Percentiles rank a stretch among this genome's conserved stretches.
Evolutionary conservation across 2,113 vertebrate genomes (phyloP).

Genomic region (Hippocampus abdominalis): DNA sequence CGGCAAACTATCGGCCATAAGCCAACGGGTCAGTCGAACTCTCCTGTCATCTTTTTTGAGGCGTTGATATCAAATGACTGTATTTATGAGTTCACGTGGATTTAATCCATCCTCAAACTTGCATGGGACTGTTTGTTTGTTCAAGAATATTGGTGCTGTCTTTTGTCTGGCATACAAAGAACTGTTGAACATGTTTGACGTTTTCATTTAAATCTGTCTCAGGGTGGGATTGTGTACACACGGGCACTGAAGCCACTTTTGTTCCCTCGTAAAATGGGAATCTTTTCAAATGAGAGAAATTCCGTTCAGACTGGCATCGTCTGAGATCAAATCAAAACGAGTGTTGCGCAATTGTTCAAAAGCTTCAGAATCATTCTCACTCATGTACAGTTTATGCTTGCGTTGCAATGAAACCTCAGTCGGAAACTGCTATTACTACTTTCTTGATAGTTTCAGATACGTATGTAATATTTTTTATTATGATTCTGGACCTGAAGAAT

Average conservation of each 20-base stretch:
- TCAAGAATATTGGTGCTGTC: constrained; percentile 19
- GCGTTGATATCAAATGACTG: constrained; percentile 32
- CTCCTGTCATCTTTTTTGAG: constrained; percentile 15
- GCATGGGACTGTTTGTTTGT: constrained; percentile 3
- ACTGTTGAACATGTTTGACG: constrained; percentile 14
- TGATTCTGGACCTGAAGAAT: neutral
- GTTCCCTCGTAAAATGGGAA: neutral
- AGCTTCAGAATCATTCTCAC: neutral
- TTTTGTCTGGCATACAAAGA: constrained; percentile 11
- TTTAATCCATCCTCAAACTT: constrained; percentile 7
- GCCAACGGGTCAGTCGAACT: constrained; percentile 3
- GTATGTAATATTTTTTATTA: neutral
- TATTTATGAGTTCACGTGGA: constrained; percentile 9
- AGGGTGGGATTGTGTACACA: constrained; percentile 44
- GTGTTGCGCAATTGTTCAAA: neutral
- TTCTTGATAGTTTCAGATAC: neutral
- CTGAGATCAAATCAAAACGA: neutral
- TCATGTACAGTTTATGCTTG: neutral
- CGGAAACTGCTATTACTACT: neutral
- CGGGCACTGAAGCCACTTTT: constrained; percentile 28
- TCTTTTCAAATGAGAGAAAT: neutral
- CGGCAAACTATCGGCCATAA: neutral
- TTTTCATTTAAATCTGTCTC: constrained; percentile 41
- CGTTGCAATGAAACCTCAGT: neutral
- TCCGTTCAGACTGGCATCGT: neutral